Evolutionary conservation across 2,888 invertebrate genomes (phyloP), one percentile per base, ranked within the genome.

Genomic region (Laothoe populi): DNA sequence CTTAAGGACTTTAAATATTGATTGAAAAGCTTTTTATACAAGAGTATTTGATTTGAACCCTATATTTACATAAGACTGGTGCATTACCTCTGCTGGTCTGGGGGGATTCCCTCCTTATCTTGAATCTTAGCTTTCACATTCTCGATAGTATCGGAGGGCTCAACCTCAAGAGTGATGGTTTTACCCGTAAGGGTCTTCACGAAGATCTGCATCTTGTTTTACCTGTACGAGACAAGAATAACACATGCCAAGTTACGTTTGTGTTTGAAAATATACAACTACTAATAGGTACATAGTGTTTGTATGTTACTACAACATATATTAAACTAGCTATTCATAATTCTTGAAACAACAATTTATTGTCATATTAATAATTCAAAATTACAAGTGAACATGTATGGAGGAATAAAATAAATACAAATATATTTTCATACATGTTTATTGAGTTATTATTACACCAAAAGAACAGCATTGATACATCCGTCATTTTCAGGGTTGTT

Each of bases 401-500:
- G 66, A 13, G n/a, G n/a, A 8, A 8, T 8, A 7, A 16, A 44
- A 44, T 44, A 1, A 16, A 44, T 19, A 16, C 44, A 7, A 11
- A 26, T 40, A 26, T 13, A 0, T 26, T 61, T 8, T 19, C 2
- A n/a, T 10, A 26, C 40, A 46, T 46, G 0, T 61, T 57, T 57
- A 57, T 57, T 61, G 21, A 57, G 61, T 61, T 68, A 46, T 60
- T 67, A 60, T 95, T 95, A 99, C 69, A 99, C 97, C 85, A 99
- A 94, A 66, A 99, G 94, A 65, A 99, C 98, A 82, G 99, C 99
- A 94, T 99, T 99, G 65, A 99, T 99, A 82, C 99, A 99, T 19
- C 99, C 99, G 94, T 99, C 99, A 91, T 99, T 99, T 88, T 99
- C 99, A 0, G 99, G 99, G 92, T 99, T 98, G 88, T 99, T 99